Conservation (phyloP, 1,140 invertebrate species). For the Schlechtendalia chinensis region DNA sequence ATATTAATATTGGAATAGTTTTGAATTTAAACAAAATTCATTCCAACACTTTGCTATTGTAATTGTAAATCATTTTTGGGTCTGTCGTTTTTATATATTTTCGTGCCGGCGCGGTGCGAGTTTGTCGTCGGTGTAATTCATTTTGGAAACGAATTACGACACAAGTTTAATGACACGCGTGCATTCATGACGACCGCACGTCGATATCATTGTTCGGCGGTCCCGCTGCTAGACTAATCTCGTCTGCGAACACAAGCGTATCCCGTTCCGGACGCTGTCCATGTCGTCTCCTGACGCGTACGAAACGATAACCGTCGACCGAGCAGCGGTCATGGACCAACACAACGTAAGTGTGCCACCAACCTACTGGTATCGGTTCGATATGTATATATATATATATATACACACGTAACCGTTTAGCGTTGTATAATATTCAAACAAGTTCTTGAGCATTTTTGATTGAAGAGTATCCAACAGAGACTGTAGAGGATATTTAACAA, state of each 20-base stretch:
- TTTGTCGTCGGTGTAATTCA: background rate
- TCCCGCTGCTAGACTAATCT: background rate
- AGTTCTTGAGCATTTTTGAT: too few relatives aligned
- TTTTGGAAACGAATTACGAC: background rate
- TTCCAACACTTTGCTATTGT: background rate
- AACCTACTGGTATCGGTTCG: background rate
- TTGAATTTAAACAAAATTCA: conserved; percentile 19
- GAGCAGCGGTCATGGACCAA: background rate
- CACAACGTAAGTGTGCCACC: background rate
- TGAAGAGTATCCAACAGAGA: too few relatives aligned
- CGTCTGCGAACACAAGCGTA: background rate
- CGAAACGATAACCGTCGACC: background rate
- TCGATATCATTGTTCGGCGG: background rate
- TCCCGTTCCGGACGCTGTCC: background rate
- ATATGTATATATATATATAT: too few relatives aligned
- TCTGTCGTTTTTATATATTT: background rate
- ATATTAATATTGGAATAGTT: background rate
- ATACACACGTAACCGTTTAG: background rate
- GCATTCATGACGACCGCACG: background rate
- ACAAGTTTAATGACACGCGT: background rate
- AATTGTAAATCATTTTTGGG: background rate
- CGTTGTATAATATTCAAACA: too few relatives aligned
- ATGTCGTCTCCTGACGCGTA: background rate
- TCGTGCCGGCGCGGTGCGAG: background rate
- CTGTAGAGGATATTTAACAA: too few relatives aligned